Evolutionary conservation across 2,113 vertebrate species (phyloP).

Genomic region (Gambusia affinis): DNA sequence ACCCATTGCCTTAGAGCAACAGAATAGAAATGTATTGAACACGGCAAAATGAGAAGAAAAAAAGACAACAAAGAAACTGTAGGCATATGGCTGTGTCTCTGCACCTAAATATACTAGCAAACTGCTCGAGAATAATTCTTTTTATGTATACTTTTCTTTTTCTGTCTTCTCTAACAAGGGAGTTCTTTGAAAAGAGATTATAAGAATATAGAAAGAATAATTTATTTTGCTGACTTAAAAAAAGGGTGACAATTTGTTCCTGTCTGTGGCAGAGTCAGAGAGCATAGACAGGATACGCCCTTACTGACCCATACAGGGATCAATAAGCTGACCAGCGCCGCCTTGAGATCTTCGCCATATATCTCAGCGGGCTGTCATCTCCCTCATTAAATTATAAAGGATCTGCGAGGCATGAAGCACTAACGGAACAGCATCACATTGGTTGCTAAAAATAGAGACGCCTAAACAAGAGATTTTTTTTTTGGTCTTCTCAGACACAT

Average conservation of each 20-base stretch:
- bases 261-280: slow-evolving; percentile 14
- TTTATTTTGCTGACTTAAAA: slow-evolving; percentile 52
- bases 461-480: slow-evolving; percentile 56
- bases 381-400: slow-evolving; percentile 83
- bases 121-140: not conserved
- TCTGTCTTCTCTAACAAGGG: slow-evolving; percentile 4
- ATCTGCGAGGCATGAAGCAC: slow-evolving; percentile 76
- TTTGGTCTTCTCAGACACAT: slow-evolving; percentile 38
- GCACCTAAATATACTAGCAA: not conserved
- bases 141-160: not conserved
- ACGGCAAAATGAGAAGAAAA: not conserved
- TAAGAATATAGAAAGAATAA: slow-evolving; percentile 33
- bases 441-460: slow-evolving; percentile 77
- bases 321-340: slow-evolving; percentile 71
- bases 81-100: not conserved
- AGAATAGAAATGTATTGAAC: not conserved
- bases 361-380: slow-evolving; percentile 69
- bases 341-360: slow-evolving; percentile 67
- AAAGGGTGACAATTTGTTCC: slow-evolving; percentile 38
- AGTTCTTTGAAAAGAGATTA: slow-evolving; percentile 1
- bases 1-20: too few relatives aligned
- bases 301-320: slow-evolving; percentile 78
- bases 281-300: slow-evolving; percentile 46
- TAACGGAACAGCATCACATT: slow-evolving; percentile 59
- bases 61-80: not conserved